A percentile compares a stretch with the other conserved stretches of the same genome.
Evolutionary conservation across 2,797 vertebrate species (phyloP).

Genomic region (Fistularia tabacaria): DNA sequence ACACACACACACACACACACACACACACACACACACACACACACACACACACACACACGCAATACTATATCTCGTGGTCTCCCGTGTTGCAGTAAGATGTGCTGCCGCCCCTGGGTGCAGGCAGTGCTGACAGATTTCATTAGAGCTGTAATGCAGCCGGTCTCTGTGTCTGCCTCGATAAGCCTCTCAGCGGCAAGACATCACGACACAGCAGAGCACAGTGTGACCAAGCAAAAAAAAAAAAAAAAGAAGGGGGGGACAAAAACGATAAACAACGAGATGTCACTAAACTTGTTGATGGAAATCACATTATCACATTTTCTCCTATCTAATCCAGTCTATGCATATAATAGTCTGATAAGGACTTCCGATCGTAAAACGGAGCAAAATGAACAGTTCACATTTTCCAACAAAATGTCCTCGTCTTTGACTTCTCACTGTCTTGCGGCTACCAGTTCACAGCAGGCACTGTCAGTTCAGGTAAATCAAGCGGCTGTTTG

Average conservation of each 20-base stretch:
- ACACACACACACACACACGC: slow-evolving; percentile 13
- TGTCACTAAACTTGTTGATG: not conserved
- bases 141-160: slow-evolving; percentile 52
- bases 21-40: slow-evolving; percentile 11
- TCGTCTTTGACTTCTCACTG: no score
- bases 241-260: no score
- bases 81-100: slow-evolving; percentile 27
- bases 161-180: slow-evolving; percentile 47
- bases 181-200: slow-evolving; percentile 42
- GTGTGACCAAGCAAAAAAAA: slow-evolving; percentile 39
- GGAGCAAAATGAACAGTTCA: slow-evolving; percentile 21
- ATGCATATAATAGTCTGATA: no score
- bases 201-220: slow-evolving; percentile 39
- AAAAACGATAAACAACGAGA: not conserved
- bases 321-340: no score
- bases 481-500: slow-evolving; percentile 16
- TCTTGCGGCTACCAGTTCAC: not conserved
- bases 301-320: no score
- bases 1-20: no score
- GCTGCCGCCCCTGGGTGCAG: slow-evolving; percentile 46
- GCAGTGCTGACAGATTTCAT: slow-evolving; percentile 65
- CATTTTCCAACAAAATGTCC: not conserved
- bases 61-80: not conserved
- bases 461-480: not conserved
- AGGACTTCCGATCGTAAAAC: not conserved